phyloP scores from a whole-genome alignment of 2,113 vertebrate genomes.

The Miniopterus natalensis region DNA sequence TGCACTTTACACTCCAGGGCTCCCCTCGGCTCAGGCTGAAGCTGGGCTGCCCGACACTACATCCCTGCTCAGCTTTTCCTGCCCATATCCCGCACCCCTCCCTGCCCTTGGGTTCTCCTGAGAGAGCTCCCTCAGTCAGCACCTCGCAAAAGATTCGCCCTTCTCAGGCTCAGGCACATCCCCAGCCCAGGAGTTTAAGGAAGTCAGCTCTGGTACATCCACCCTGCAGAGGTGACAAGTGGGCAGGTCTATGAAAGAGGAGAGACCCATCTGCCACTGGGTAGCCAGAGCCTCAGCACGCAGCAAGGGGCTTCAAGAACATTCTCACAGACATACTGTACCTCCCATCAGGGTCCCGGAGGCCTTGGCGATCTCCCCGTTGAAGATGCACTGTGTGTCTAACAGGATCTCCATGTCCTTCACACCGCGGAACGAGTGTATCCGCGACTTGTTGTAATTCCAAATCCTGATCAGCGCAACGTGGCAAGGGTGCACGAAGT shows the following conservation, averaged over 20 bases:
- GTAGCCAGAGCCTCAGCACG: background rate
- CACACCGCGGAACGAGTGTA: constrained; percentile 96
- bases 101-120: background rate
- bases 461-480: constrained; percentile 98
- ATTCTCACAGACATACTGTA: constrained; percentile 76
- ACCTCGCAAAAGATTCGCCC: background rate
- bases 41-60: background rate
- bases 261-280: background rate
- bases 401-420: constrained; percentile 94
- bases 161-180: background rate
- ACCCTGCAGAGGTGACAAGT: rapidly evolving
- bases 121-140: background rate
- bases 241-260: background rate
- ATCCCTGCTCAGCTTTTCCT: too few species aligned
- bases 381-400: constrained; percentile 94
- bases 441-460: constrained; percentile 99
- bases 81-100: background rate
- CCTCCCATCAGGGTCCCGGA: constrained; percentile 96
- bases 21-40: background rate
- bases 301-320: background rate
- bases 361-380: constrained; percentile 98
- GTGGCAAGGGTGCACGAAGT: constrained; percentile 91
- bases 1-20: too few species aligned
- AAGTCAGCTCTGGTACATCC: too few species aligned
- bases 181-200: background rate